Base-by-base conservation (phyloP, 1,140 invertebrate genomes). In the Zaprionus vittiger region DNA sequence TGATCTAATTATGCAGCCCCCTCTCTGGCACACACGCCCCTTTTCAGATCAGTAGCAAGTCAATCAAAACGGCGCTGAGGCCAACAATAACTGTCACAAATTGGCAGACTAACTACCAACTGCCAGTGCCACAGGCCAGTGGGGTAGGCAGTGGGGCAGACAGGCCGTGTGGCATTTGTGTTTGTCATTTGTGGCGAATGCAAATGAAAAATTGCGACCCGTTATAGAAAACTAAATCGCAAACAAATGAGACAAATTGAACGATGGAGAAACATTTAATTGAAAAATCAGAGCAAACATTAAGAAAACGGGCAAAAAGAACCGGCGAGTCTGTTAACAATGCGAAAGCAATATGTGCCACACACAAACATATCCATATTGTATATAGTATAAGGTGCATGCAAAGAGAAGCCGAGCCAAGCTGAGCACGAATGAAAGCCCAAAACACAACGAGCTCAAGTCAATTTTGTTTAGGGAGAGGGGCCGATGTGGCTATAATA, bases 1-100 rank as follows among this genome's bases (percentile, higher is more conserved):
- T 44, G 56, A 59, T 52, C 73, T 57, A 65, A 75, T 79, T 56
- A 57, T 55, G 28, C 12, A 59, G 31, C 31, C 31, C 31, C 31
- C 31, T 9, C 9, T 11, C 9, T 34, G 9, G 31, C 31, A 34
- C 9, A 34, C 9, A 34, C 31, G 31, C 31, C 31, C 31, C 31
- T 44, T 28, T 20, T 28, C 62, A 55, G 34, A 71, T 66, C 34
- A 66, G 75, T 67, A 70, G 67, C 64, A 71, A 85, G 76, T 77
- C 76, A 89, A 89, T 89, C 85, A 84, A 84, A 91, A 90, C 73
- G 68, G 73, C 73, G 57, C 55, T 41, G 57, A 34, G 34, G 41
- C 69, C 70, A 74, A 87, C 80, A 87, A 83, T 87, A 76, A 84
- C 69, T 74, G 85, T 74, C 81, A 77, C 81, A 81, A 89, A 81